Percentiles rank a stretch among this genome's conserved stretches.
phyloP scores from a whole-genome alignment of 1,140 invertebrate species.

The Caenorhabditis tropicalis region DNA sequence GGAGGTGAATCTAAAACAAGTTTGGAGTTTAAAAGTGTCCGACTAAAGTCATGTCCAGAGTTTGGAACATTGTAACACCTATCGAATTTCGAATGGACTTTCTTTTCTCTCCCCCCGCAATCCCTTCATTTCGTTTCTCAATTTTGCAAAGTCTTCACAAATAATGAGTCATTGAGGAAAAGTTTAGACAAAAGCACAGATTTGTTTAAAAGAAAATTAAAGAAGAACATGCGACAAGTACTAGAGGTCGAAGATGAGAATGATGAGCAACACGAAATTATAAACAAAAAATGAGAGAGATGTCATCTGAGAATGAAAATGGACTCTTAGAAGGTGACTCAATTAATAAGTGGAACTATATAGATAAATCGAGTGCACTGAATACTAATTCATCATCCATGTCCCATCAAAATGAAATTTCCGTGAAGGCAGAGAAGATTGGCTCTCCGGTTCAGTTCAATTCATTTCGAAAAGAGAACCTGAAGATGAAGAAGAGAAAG shows the following conservation, averaged over 20 bases:
- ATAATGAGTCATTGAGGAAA: conserved; percentile 4
- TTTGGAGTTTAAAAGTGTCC: neutral
- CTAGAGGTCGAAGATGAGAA: conserved; percentile 13
- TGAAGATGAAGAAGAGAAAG: neutral
- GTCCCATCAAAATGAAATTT: conserved; percentile 10
- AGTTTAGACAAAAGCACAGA: conserved; percentile 12
- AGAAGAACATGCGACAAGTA: conserved; percentile 30
- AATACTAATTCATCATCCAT: conserved; percentile 15
- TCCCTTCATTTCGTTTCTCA: no score
- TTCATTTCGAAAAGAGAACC: conserved; percentile 35
- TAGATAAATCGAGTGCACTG: neutral
- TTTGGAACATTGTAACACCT: conserved; percentile 42
- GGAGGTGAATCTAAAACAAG: neutral
- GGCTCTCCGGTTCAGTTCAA: conserved; percentile 4
- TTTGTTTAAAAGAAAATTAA: conserved; percentile 13
- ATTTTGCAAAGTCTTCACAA: neutral
- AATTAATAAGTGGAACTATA: conserved; percentile 39
- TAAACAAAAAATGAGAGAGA: conserved; percentile 32
- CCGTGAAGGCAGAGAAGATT: neutral
- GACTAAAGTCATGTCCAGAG: conserved; percentile 6
- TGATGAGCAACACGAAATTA: neutral
- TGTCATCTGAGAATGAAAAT: neutral
- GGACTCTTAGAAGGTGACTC: neutral
- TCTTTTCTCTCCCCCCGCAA: neutral
- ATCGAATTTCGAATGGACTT: conserved; percentile 32